Evolutionary conservation across 2,888 invertebrate species (phyloP), one percentile per base, ranked within the genome.

Genomic region (Pyrrhosoma nymphula): DNA sequence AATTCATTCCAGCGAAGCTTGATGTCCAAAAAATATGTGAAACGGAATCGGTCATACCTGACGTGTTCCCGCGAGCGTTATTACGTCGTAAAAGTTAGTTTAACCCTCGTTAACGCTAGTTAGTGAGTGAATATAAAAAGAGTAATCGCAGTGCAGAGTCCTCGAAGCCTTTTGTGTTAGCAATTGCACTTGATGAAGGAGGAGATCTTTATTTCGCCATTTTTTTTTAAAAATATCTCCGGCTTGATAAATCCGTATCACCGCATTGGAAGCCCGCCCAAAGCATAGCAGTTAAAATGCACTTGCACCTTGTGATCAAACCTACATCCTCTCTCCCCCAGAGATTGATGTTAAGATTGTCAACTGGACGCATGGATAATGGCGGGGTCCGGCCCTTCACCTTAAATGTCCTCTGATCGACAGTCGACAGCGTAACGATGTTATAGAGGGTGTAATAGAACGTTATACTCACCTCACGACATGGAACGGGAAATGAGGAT

Each of bases 61-160:
- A 82, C 82, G 82, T 82, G 82, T 82, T 82, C 82, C 82, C 82
- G 82, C 82, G 82, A 82, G 82, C 82, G 35, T 30, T 26, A 82
- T 82, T 82, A 35, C 82, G 82, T 82, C 82, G 82, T 82, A 82
- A 82, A 82, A 82, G 82, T 82, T 82, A 82, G 82, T 82, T 82
- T 35, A n/a, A 26, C 82, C 82, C 35, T 82, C 35, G 82, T 35
- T 12, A 82, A 35, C 35, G 82, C 30, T 82, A 82, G 82, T 35
- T 82, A 82, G 82, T 14, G 82, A 82, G 82, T 23, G 47, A 47
- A 8, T 47, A 47, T 47, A 82, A 82, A 82, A 82, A 82, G 14
- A 3, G 1, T 82, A 18, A 60, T 16, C 8, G 14, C 82, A 82
- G 16, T 35, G 14, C 35, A 69, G 18, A 35, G 30, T 82, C 82